Percentiles rank a stretch among this genome's conserved stretches.
Evolutionary conservation across 1,140 invertebrate genomes (phyloP).

Genomic region (Olivierus martensii): DNA sequence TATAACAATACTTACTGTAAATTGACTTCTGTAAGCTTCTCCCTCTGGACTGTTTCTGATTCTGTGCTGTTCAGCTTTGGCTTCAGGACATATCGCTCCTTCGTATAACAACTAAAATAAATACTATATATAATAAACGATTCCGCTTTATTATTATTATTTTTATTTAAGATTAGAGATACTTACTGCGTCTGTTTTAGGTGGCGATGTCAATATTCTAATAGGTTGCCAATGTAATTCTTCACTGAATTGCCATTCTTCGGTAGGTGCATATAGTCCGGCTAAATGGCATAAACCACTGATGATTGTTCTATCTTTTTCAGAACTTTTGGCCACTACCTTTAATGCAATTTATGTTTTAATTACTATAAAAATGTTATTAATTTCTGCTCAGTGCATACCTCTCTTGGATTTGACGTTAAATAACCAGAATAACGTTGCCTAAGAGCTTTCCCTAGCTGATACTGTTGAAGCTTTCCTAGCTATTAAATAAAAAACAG

Average conservation of each 20-base stretch:
- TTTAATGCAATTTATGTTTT: background rate
- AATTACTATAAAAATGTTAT: background rate
- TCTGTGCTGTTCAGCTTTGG: too few species aligned
- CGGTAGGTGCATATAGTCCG: background rate
- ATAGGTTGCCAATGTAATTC: slow-evolving; percentile 3
- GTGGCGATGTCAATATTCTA: too few species aligned
- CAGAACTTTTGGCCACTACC: slow-evolving; percentile 2
- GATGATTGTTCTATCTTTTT: background rate
- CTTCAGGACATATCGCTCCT: too few species aligned
- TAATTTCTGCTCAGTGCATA: background rate
- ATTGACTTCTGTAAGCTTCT: too few species aligned
- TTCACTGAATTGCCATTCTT: slow-evolving; percentile 1
- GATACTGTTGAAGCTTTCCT: slow-evolving; percentile 3
- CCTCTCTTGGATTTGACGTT: background rate
- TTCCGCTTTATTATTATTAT: too few species aligned
- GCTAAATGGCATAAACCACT: background rate
- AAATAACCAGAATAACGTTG: background rate
- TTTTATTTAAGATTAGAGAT: too few species aligned
- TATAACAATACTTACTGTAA: too few species aligned
- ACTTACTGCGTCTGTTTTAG: too few species aligned
- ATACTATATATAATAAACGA: too few species aligned
- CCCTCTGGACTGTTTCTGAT: too few species aligned
- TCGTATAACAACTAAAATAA: too few species aligned
- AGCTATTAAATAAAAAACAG: background rate
- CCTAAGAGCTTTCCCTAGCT: background rate